Percentiles rank a stretch among this genome's conserved stretches.
Evolutionary conservation across 2,113 vertebrate species (phyloP).

Genomic region (Nansenia antarctica): DNA sequence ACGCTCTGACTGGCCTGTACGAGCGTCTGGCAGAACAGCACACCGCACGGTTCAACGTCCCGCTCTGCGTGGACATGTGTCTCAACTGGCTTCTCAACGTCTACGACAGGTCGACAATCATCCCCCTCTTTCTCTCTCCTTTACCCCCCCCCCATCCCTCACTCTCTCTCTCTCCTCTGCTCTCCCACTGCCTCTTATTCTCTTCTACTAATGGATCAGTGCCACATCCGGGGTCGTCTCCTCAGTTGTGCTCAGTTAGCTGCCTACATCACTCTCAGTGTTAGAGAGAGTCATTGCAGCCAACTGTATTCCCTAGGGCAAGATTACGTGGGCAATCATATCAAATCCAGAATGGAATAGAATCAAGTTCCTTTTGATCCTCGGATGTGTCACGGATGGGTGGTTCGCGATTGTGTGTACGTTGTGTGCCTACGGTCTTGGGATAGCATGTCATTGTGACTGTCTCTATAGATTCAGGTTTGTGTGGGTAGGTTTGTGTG

Average conservation of each 20-base stretch:
- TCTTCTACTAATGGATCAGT: slow-evolving; percentile 12
- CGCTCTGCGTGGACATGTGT: slow-evolving; percentile 83
- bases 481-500: neutral
- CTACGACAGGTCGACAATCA: slow-evolving; percentile 83
- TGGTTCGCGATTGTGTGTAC: neutral
- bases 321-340: neutral
- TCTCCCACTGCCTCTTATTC: neutral
- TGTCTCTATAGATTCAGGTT: neutral
- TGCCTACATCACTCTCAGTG: too few relatives aligned
- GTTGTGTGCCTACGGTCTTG: neutral
- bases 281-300: neutral
- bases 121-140: slow-evolving; percentile 64
- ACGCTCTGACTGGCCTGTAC: slow-evolving; percentile 80
- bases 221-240: neutral
- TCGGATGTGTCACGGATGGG: neutral
- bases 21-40: slow-evolving; percentile 80
- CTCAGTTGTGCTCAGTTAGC: neutral
- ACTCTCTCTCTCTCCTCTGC: neutral
- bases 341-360: neutral
- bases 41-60: slow-evolving; percentile 78
- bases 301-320: neutral
- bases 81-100: too few relatives aligned
- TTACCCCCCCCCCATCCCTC: too few relatives aligned
- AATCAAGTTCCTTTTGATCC: too few relatives aligned
- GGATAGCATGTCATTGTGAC: neutral